A percentile compares a stretch with the other conserved stretches of the same genome.
phyloP scores from a whole-genome alignment of 2,888 invertebrate genomes.

The Orchesellides sinensis region DNA sequence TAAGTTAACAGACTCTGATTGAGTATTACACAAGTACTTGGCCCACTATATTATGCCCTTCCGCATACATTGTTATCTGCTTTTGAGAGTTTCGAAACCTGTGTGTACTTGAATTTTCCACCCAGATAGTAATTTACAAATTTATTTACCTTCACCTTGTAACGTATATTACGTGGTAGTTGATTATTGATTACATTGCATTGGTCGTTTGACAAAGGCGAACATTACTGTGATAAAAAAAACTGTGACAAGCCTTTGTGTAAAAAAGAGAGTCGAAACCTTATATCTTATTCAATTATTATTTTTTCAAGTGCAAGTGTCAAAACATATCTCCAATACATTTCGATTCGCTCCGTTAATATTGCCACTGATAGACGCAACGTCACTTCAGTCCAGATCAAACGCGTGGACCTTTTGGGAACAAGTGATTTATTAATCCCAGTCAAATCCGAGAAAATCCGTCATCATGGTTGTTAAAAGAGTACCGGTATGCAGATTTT shows the following conservation, averaged over 20 bases:
- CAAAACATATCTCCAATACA: neutral
- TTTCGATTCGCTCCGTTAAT: neutral
- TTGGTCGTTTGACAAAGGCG: neutral
- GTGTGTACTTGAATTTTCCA: no score
- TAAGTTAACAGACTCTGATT: neutral
- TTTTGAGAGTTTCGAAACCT: neutral
- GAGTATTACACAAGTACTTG: no score
- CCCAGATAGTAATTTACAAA: no score
- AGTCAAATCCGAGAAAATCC: neutral
- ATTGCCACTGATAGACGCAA: neutral
- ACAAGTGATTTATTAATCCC: neutral
- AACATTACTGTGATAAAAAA: neutral
- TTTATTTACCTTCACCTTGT: neutral
- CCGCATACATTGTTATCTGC: slow-evolving; percentile 3
- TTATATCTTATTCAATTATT: neutral
- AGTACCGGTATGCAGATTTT: slow-evolving; percentile 58
- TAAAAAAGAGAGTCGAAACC: neutral
- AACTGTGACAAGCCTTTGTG: slow-evolving; percentile 5
- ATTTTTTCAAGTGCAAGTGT: slow-evolving; percentile 19
- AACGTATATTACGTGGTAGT: neutral
- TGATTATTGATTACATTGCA: neutral
- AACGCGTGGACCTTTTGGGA: slow-evolving; percentile 13
- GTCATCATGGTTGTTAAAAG: slow-evolving; percentile 63
- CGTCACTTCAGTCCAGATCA: neutral
- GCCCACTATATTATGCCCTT: neutral